Conservation (phyloP, 2,113 vertebrate genomes). For the Pseudois nayaur region DNA sequence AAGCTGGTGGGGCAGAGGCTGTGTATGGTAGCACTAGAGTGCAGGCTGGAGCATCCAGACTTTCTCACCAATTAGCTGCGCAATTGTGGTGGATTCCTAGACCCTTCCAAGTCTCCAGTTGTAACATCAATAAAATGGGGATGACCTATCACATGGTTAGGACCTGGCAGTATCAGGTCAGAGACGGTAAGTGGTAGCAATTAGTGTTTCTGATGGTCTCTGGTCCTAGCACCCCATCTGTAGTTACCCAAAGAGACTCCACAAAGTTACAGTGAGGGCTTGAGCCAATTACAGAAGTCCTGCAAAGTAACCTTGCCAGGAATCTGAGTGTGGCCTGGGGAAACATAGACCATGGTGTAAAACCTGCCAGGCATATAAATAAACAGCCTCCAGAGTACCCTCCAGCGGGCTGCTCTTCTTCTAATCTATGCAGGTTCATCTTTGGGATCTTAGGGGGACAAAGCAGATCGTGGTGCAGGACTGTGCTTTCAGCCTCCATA, state of each 20-base stretch:
- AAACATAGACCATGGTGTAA: background rate
- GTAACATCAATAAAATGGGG: background rate
- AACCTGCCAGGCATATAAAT: background rate
- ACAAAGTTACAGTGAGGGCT: background rate
- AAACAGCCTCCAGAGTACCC: background rate
- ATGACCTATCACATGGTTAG: background rate
- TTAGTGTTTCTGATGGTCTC: background rate
- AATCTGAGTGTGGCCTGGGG: background rate
- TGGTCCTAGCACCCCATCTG: background rate
- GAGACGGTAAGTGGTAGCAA: background rate
- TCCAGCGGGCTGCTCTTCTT: background rate
- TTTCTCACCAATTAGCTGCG: background rate
- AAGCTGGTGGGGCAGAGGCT: background rate
- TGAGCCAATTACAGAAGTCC: background rate
- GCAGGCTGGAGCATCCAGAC: background rate
- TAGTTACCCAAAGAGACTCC: background rate
- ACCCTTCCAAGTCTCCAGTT: background rate
- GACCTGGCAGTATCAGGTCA: background rate
- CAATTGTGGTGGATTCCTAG: background rate
- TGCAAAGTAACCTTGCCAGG: background rate
- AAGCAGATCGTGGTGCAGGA: background rate
- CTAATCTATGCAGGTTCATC: background rate
- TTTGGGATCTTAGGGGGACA: background rate
- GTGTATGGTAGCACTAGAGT: accelerated
- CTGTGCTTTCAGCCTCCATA: background rate